A percentile compares a stretch with the other conserved stretches of the same genome.
These are phyloP conservation scores for Rhagophthalmus giganteus DNA, from an alignment of 2,888 invertebrate species.

Conservation along the genomic window DNA sequence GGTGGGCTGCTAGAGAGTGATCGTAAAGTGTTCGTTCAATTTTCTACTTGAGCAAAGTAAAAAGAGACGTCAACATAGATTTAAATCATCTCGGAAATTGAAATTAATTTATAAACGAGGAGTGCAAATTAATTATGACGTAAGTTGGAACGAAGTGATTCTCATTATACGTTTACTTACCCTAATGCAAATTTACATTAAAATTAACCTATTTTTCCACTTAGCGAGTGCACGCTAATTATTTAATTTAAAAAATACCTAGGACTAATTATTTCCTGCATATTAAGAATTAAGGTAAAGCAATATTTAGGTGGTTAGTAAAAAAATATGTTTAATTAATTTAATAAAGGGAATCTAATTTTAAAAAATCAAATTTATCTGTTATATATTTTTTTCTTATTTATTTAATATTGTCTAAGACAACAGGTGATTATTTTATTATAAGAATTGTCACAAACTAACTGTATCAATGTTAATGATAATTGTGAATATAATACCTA, in stretches of 20 bases:
- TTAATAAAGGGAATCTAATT: too few species aligned
- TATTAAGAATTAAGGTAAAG: background rate
- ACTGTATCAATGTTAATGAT: too few species aligned
- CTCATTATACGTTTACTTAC: constrained; percentile 25
- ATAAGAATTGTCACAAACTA: background rate
- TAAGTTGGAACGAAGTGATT: constrained; percentile 32
- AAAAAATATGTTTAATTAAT: too few species aligned
- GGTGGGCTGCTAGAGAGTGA: too few species aligned
- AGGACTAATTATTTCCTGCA: background rate
- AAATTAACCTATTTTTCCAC: constrained; percentile 18
- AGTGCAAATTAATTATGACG: constrained; percentile 41
- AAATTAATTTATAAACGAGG: constrained; percentile 37
- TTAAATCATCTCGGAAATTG: constrained; percentile 24
- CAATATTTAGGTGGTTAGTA: too few species aligned
- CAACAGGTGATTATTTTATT: too few species aligned
- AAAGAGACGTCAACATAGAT: constrained; percentile 20
- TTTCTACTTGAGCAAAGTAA: constrained; percentile 7
- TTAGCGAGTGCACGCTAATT: background rate
- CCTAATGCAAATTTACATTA: constrained; percentile 21
- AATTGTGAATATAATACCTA: too few species aligned
- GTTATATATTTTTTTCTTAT: too few species aligned
- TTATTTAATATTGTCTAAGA: too few species aligned
- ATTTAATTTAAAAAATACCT: background rate
- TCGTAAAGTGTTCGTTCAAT: constrained; percentile 7
- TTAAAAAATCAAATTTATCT: too few species aligned